Conservation (phyloP, 1,140 invertebrate genomes). For the Acromyrmex charruanus region DNA sequence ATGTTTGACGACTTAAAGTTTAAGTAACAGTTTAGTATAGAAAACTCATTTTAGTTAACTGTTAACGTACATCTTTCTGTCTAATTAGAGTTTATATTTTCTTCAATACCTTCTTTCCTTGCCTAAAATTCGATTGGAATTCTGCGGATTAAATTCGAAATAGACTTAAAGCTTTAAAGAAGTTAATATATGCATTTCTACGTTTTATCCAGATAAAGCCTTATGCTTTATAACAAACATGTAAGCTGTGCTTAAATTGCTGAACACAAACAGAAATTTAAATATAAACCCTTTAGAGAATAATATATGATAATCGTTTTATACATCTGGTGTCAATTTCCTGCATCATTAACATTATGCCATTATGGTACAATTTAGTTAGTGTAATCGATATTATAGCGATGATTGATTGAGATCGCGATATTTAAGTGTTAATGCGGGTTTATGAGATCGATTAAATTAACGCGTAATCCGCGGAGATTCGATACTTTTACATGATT, state of each 20-base stretch:
- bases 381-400: slow-evolving; percentile 38
- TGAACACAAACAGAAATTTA: neutral
- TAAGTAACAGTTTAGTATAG: too few species aligned
- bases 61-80: neutral
- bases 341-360: slow-evolving; percentile 43
- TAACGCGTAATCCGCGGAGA: slow-evolving; percentile 58
- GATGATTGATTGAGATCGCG: slow-evolving; percentile 53
- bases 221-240: too few species aligned
- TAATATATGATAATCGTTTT: slow-evolving; percentile 40
- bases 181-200: neutral
- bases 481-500: slow-evolving; percentile 59
- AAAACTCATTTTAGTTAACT: neutral
- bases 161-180: neutral
- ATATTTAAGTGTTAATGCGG: slow-evolving; percentile 58
- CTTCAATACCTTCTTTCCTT: neutral
- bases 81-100: neutral
- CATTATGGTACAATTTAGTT: slow-evolving; percentile 11
- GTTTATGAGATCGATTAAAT: slow-evolving; percentile 57
- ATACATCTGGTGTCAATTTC: slow-evolving; percentile 22
- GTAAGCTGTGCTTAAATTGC: neutral
- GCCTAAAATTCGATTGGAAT: neutral
- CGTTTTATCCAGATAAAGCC: neutral
- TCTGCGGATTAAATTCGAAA: neutral
- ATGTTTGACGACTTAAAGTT: too few species aligned
- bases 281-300: neutral